Base-by-base conservation (phyloP, 2,797 vertebrate species). In the Acanthiza pusilla region DNA sequence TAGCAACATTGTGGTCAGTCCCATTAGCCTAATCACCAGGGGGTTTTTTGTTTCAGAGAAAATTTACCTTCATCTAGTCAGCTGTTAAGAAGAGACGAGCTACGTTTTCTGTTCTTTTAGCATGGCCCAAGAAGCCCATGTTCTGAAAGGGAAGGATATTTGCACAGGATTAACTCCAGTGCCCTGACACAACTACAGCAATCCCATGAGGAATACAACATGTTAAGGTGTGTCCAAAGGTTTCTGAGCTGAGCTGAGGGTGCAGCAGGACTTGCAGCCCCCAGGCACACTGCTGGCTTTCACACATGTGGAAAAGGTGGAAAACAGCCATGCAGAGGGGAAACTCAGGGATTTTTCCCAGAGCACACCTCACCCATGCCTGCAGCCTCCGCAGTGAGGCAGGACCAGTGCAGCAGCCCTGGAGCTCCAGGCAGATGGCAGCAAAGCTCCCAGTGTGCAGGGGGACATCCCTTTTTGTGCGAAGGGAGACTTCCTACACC, bases 361-460 rank as follows among this genome's bases (percentile, higher is more conserved):
- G 26, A 42, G 29, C 34, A 58, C 26, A 10, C 4, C 38, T 36
- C 42, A 19, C 20, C 38, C 11, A 0, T 8, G 47, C 21, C 65
- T 84, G 65, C 55, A 76, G 42, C 16, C 34, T 42, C 22, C 0
- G 0, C 40, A 47, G 53, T 1, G 1, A 71, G 30, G 67, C 63
- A 68, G 25, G 25, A n/a, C 4, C 58, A 32, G 50, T 13, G 32
- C 51, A 53, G 47, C 7, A 15, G 30, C 19, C 18, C 40, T 30
- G 1, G 1, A 26, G 16, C 10, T 61, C 67, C 36, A 38, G 78
- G 9, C 16, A 82, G 32, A 13, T 0, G 0, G 27, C 45, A 77
- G 40, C 23, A 60, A 60, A 57, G 16, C 43, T 78, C 48, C 34
- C 43, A 20, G 5, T 8, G 14, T 30, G 22, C 34, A 55, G 10